Evolutionary conservation across 1,140 invertebrate genomes (phyloP).

Genomic region (Rhopalosiphum maidis): DNA sequence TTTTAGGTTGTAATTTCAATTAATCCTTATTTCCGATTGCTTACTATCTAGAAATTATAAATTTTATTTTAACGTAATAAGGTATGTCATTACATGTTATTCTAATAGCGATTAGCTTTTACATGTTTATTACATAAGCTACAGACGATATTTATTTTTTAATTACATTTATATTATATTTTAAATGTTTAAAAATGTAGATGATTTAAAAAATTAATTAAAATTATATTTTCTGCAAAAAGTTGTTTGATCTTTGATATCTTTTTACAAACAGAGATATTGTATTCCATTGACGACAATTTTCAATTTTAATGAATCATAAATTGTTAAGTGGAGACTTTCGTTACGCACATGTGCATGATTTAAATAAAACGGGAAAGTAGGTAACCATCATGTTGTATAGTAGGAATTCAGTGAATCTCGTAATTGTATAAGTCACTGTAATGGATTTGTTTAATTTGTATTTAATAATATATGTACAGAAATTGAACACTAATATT

Average conservation of each 20-base stretch:
- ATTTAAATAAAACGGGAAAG: too few relatives aligned
- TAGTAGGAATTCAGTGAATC: too few relatives aligned
- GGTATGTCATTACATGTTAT: neutral
- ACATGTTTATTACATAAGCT: neutral
- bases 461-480: too few relatives aligned
- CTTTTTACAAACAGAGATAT: neutral
- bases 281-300: neutral
- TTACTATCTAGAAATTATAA: neutral
- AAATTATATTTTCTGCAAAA: neutral
- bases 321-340: neutral
- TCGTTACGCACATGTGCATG: neutral
- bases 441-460: too few relatives aligned
- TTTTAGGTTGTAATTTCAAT: neutral
- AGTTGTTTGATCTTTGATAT: neutral
- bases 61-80: neutral
- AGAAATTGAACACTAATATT: too few relatives aligned
- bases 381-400: too few relatives aligned
- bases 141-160: neutral
- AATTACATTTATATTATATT: neutral
- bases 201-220: neutral
- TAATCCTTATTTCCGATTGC: neutral
- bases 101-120: neutral
- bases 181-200: neutral
- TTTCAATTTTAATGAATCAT: neutral
- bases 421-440: too few relatives aligned